Evolutionary conservation across 2,888 invertebrate species (phyloP).

Genomic region (Drosophila mimetica): DNA sequence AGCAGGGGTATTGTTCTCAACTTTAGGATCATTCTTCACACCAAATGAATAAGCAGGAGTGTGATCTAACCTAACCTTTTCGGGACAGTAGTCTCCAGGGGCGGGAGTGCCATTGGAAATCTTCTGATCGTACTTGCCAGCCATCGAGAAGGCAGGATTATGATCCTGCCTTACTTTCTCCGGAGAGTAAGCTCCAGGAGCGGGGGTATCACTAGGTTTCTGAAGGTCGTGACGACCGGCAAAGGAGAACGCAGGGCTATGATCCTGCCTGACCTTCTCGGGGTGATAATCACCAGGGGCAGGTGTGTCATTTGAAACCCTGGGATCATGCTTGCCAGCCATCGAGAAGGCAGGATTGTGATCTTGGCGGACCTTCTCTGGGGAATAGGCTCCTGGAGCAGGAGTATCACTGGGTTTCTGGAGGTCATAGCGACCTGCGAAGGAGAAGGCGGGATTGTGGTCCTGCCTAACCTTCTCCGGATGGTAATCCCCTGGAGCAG

Average conservation of each 20-base stretch:
- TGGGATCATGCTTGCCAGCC: slow-evolving; percentile 85
- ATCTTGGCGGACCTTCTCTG: slow-evolving; percentile 80
- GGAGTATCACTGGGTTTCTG: slow-evolving; percentile 58
- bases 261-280: slow-evolving; percentile 68
- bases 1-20: slow-evolving; percentile 50
- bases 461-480: slow-evolving; percentile 75
- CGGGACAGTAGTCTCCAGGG: slow-evolving; percentile 88
- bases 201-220: slow-evolving; percentile 59
- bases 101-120: slow-evolving; percentile 86
- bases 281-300: slow-evolving; percentile 17
- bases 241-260: slow-evolving; percentile 83
- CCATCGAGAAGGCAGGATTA: too few species aligned
- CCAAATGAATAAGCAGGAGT: slow-evolving; percentile 84
- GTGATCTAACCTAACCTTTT: slow-evolving; percentile 86
- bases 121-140: too few species aligned
- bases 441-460: slow-evolving; percentile 83
- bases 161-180: slow-evolving; percentile 56
- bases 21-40: slow-evolving; percentile 1
- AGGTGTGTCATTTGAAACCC: slow-evolving; percentile 81
- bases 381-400: slow-evolving; percentile 26
- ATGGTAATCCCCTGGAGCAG: slow-evolving; percentile 27
- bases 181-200: slow-evolving; percentile 27
- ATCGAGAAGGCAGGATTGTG: slow-evolving; percentile 85
- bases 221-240: slow-evolving; percentile 37
- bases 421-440: slow-evolving; percentile 41